Percentiles rank a stretch among this genome's conserved stretches.
Conservation (phyloP, 1,140 invertebrate species). For the Oreohelix idahoensis region DNA sequence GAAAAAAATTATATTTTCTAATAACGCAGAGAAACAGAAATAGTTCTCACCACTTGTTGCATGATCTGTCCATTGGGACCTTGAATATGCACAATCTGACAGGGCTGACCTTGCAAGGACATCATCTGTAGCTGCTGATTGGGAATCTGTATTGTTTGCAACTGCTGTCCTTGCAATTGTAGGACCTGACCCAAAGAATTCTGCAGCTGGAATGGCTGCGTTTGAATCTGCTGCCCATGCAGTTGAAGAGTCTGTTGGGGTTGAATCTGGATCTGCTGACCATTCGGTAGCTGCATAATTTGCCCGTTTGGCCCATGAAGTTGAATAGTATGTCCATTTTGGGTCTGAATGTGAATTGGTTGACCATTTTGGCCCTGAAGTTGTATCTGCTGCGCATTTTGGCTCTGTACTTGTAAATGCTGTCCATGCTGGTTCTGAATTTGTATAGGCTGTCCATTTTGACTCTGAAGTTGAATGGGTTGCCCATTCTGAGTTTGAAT, state of each 20-base stretch:
- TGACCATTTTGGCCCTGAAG: conserved; percentile 28
- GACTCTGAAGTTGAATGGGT: conserved; percentile 22
- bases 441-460: conserved; percentile 31
- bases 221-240: conserved; percentile 20
- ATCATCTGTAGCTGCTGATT: conserved; percentile 34
- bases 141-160: conserved; percentile 28
- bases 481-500: conserved; percentile 34
- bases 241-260: conserved; percentile 16
- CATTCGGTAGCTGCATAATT: conserved; percentile 26
- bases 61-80: conserved; percentile 40
- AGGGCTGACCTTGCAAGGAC: conserved; percentile 36
- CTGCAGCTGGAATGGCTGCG: conserved; percentile 30
- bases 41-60: conserved; percentile 34
- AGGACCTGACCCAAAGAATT: conserved; percentile 19
- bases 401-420: conserved; percentile 24
- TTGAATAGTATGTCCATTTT: conserved; percentile 29
- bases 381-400: conserved; percentile 35
- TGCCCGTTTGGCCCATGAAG: conserved; percentile 22
- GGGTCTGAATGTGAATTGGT: conserved; percentile 25
- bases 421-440: conserved; percentile 32
- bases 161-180: conserved; percentile 11
- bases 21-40: background rate
- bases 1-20: too few species aligned
- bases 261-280: conserved; percentile 23
- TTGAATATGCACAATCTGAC: conserved; percentile 37